phyloP scores from a whole-genome alignment of 2,113 vertebrate species.

The Hypocryptadius cinnamomeus region DNA sequence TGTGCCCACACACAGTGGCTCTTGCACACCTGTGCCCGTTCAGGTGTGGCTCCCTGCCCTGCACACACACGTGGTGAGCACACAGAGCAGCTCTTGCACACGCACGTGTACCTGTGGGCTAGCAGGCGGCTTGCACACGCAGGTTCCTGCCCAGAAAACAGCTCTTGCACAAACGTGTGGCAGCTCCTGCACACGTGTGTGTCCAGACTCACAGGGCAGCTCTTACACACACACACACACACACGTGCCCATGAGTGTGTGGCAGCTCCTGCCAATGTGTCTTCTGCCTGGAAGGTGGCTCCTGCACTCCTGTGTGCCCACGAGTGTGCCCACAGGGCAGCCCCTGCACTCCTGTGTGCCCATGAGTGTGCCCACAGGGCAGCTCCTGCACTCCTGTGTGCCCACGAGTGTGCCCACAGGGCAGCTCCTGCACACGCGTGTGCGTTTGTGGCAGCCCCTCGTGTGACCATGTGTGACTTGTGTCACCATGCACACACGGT shows the following conservation, averaged over 20 bases:
- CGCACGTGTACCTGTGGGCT: background rate
- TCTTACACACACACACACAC: background rate
- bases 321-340: background rate
- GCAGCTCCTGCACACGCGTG: background rate
- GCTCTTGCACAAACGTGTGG: background rate
- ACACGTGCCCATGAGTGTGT: accelerated
- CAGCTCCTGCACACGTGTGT: background rate
- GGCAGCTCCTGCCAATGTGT: background rate
- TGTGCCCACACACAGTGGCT: background rate
- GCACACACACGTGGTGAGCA: too few species aligned
- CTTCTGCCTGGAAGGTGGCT: background rate
- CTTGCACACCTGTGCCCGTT: background rate
- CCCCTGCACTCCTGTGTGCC: too few species aligned
- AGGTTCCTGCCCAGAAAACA: background rate
- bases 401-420: too few species aligned
- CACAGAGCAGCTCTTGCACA: background rate
- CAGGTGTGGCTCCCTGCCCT: too few species aligned
- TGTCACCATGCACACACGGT: accelerated
- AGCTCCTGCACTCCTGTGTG: background rate
- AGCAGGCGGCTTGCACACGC: too few species aligned
- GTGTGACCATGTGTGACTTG: too few species aligned
- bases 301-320: background rate
- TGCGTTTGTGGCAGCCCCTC: background rate
- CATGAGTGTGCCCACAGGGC: too few species aligned
- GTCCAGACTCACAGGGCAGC: background rate